Evolutionary conservation across 2,888 invertebrate genomes (phyloP), one percentile per base, ranked within the genome.

Genomic region (Embidobia sp.): DNA sequence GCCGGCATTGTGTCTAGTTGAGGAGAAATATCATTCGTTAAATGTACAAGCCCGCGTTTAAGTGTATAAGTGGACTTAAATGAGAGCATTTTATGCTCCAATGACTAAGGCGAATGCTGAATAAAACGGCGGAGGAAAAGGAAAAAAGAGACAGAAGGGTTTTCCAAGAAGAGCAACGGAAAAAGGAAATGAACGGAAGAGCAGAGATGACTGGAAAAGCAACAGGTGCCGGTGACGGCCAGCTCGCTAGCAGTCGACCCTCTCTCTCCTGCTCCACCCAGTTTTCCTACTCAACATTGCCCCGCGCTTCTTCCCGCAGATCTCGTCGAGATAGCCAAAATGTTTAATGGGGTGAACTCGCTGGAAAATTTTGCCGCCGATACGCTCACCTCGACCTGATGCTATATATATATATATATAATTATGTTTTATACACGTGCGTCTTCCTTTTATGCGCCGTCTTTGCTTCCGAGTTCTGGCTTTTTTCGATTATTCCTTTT

Each of bases 291-390:
- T 77, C 77, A 64, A 63, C 73, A 64, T 73, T 73, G 61, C 53
- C 69, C 63, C 61, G 70, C 81, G 80, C 80, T 81, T 81, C 84
- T 82, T 80, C 69, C 76, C 57, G 72, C 75, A 74, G 79, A 79
- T 79, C 73, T 70, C 77, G 73, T 83, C 82, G 82, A 87, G 87
- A 88, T 87, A 88, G 87, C 84, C 85, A 85, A 87, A 86, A 88
- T 87, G 87, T 86, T 87, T 88, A 88, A 88, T 88, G 88, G 88
- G 85, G 88, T 88, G 88, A 88, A 88, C 86, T 88, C 88, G 82
- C 80, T 81, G 87, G 88, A 88, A 88, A 88, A 88, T 88, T 85
- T 85, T 66, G 77, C 77, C 79, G 78, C 69, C 75, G 74, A 73
- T 75, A 69, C 59, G 74, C 63, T 69, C 59, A 61, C 48, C 78